These are phyloP conservation scores for Trachelus iudaicus DNA, from an alignment of 2,888 invertebrate species.

Conservation along the genomic window DNA sequence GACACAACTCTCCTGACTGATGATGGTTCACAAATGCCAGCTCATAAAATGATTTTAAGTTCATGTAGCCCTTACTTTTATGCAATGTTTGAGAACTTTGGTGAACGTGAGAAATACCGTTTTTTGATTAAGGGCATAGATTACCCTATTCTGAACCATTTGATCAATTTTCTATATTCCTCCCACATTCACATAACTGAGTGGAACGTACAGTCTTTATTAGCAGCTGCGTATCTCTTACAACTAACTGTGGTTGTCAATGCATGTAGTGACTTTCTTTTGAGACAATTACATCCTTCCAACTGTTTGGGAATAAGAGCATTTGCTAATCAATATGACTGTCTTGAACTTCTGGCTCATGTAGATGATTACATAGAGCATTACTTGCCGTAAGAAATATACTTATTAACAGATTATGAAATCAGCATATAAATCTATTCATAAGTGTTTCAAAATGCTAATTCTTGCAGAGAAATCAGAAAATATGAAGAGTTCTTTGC, in stretches of 20 bases:
- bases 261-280: constrained; percentile 93
- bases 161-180: constrained; percentile 92
- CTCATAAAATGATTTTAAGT: constrained; percentile 93
- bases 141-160: constrained; percentile 82
- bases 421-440: not conserved
- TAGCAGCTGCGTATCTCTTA: constrained; percentile 89
- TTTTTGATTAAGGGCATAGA: constrained; percentile 91
- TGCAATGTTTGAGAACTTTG: constrained; percentile 96
- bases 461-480: constrained; percentile 78
- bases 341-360: constrained; percentile 82
- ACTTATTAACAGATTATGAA: not conserved
- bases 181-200: constrained; percentile 90
- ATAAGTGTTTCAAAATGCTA: too few relatives aligned
- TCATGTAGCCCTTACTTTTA: constrained; percentile 96
- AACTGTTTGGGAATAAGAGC: constrained; percentile 96
- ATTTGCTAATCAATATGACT: constrained; percentile 95
- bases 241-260: constrained; percentile 87
- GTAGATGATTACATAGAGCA: constrained; percentile 89
- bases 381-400: constrained; percentile 83
- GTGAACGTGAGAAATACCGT: constrained; percentile 85
- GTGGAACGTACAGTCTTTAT: constrained; percentile 90
- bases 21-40: constrained; percentile 78
- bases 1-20: constrained; percentile 88
- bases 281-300: constrained; percentile 90
- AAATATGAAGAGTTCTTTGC: constrained; percentile 90